Conservation (phyloP, 2,888 invertebrate species). For the Gnatocerus cornutus region DNA sequence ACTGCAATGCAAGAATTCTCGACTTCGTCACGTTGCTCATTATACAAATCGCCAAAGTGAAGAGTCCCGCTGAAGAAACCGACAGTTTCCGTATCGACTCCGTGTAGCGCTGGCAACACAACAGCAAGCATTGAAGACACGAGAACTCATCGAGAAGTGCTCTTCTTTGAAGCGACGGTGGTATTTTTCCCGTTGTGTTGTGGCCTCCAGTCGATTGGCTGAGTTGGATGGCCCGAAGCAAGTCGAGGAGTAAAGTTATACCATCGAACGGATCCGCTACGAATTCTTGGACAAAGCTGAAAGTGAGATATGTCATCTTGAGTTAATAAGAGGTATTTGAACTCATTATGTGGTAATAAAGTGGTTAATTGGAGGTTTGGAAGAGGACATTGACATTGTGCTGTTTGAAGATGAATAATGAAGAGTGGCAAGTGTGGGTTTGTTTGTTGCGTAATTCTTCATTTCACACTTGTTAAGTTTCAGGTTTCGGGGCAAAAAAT, state of each 20-base stretch:
- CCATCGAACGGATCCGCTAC: slow-evolving; percentile 92
- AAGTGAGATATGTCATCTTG: slow-evolving; percentile 56
- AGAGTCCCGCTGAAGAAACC: slow-evolving; percentile 85
- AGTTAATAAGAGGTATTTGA: slow-evolving; percentile 20
- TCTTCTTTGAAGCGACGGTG: slow-evolving; percentile 81
- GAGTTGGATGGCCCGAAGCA: slow-evolving; percentile 88
- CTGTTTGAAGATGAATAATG: not conserved
- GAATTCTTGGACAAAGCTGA: slow-evolving; percentile 95
- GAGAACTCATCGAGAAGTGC: slow-evolving; percentile 90
- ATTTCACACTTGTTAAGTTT: slow-evolving; percentile 24
- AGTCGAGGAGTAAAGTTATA: slow-evolving; percentile 86
- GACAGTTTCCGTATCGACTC: slow-evolving; percentile 87
- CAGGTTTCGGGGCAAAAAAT: not conserved
- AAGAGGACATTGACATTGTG: slow-evolving; percentile 12
- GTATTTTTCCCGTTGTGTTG: slow-evolving; percentile 72
- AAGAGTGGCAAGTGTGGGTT: slow-evolving; percentile 10
- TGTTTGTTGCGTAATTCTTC: slow-evolving; percentile 26
- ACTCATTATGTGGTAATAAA: slow-evolving; percentile 28
- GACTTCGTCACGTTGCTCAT: slow-evolving; percentile 92
- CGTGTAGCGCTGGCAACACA: slow-evolving; percentile 84
- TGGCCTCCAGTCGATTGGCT: slow-evolving; percentile 77
- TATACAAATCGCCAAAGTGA: slow-evolving; percentile 89
- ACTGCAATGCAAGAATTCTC: slow-evolving; percentile 88
- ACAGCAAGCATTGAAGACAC: slow-evolving; percentile 90
- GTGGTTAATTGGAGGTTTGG: slow-evolving; percentile 12